phyloP scores from a whole-genome alignment of 2,888 invertebrate genomes.

The Agonopterix heracliana region DNA sequence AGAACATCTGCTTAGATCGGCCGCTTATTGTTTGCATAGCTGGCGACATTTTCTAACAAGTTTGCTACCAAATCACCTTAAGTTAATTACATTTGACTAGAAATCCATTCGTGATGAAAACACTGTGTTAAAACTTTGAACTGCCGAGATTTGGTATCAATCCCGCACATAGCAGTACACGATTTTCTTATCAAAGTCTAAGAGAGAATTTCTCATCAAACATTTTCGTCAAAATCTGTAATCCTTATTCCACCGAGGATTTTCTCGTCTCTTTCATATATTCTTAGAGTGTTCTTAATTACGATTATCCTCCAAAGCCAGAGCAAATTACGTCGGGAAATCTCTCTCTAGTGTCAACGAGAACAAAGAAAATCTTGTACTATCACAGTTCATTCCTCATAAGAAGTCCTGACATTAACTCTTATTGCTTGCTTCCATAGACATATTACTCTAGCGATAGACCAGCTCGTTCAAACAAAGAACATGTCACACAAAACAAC shows the following conservation, averaged over 20 bases:
- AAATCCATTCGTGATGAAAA: not conserved
- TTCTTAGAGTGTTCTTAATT: conserved; percentile 19
- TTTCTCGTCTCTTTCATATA: conserved; percentile 14
- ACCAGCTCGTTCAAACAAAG: no score
- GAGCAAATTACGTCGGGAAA: conserved; percentile 15
- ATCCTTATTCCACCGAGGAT: conserved; percentile 11
- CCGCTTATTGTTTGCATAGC: conserved; percentile 9
- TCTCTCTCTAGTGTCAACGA: conserved; percentile 13
- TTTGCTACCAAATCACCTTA: conserved; percentile 1
- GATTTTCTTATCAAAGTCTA: conserved; percentile 2
- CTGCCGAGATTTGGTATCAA: conserved; percentile 2
- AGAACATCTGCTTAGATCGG: not conserved
- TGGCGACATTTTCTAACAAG: conserved; percentile 13
- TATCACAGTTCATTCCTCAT: conserved; percentile 1
- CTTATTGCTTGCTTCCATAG: no score
- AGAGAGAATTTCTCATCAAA: conserved; percentile 1
- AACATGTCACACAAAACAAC: no score
- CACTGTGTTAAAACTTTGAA: not conserved
- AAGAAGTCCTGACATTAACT: no score
- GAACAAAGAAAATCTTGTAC: conserved; percentile 21
- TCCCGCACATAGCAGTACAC: not conserved
- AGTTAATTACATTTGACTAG: not conserved
- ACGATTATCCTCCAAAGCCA: conserved; percentile 17
- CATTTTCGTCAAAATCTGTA: conserved; percentile 1
- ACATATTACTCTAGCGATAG: no score